Percentiles rank a stretch among this genome's conserved stretches.
These are phyloP conservation scores for Ptiloglossa arizonensis DNA, from an alignment of 1,140 invertebrate species.

Conservation along the genomic window DNA sequence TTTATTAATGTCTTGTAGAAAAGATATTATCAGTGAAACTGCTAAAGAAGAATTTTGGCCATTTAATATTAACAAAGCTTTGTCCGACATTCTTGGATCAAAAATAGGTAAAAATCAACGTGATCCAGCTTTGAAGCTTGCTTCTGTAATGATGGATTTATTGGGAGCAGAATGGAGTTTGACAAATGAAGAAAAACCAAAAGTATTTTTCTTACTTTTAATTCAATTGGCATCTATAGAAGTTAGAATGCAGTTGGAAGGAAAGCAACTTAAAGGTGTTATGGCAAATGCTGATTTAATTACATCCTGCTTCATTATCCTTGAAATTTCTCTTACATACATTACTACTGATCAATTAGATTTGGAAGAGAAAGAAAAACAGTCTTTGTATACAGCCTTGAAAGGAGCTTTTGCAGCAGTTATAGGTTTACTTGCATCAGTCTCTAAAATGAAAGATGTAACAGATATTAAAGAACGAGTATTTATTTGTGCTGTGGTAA, in stretches of 20 bases:
- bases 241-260: constrained; percentile 95
- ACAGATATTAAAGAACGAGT: constrained; percentile 86
- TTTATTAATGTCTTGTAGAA: constrained; percentile 88
- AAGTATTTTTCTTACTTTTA: constrained; percentile 91
- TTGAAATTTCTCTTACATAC: constrained; percentile 91
- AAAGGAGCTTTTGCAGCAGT: constrained; percentile 94
- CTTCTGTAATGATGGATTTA: constrained; percentile 89
- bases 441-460: constrained; percentile 88
- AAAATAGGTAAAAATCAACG: constrained; percentile 93
- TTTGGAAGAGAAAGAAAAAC: constrained; percentile 94
- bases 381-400: constrained; percentile 93
- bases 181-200: constrained; percentile 89
- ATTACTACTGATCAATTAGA: constrained; percentile 91
- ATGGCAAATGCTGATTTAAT: constrained; percentile 89
- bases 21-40: constrained; percentile 84
- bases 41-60: constrained; percentile 89
- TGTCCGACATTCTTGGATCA: constrained; percentile 91
- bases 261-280: constrained; percentile 90
- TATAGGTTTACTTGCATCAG: constrained; percentile 87
- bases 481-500: constrained; percentile 91
- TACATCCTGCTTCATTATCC: constrained; percentile 90
- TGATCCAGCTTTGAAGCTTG: constrained; percentile 92
- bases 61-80: constrained; percentile 88
- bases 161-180: constrained; percentile 93
- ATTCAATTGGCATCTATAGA: constrained; percentile 95